Percentiles rank a stretch among this genome's conserved stretches.
These are phyloP conservation scores for Pachliopta kotzebuea DNA, from an alignment of 2,888 invertebrate genomes.

Conservation along the genomic window DNA sequence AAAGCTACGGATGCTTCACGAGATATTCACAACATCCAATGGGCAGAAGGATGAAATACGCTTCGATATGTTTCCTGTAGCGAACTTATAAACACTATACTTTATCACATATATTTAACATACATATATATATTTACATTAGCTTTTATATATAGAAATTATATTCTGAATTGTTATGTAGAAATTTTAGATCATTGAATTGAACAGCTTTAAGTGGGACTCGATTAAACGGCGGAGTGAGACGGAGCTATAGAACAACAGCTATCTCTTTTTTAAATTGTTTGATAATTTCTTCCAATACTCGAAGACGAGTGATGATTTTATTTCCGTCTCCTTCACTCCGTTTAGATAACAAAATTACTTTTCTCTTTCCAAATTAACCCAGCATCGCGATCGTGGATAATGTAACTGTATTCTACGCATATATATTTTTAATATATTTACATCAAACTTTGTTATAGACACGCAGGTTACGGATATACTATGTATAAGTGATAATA, in stretches of 20 bases:
- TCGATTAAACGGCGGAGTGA: not conserved
- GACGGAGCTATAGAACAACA: not conserved
- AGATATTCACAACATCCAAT: not conserved
- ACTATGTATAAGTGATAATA: not conserved
- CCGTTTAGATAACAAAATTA: not conserved
- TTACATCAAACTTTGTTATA: not conserved
- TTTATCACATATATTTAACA: slow-evolving; percentile 6
- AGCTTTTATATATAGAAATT: not conserved
- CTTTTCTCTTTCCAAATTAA: not conserved
- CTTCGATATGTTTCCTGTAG: not conserved
- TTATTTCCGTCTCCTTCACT: too few species aligned
- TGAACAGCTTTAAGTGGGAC: not conserved
- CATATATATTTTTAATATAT: slow-evolving; percentile 1
- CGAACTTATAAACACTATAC: not conserved
- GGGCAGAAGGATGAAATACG: not conserved
- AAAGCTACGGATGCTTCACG: too few species aligned
- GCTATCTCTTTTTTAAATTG: not conserved
- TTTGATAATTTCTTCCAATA: too few species aligned
- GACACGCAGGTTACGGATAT: not conserved
- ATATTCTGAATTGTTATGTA: not conserved
- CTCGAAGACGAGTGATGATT: too few species aligned
- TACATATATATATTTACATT: slow-evolving; percentile 6
- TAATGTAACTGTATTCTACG: not conserved
- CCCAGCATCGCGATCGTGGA: not conserved
- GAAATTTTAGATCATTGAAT: not conserved